phyloP scores from a whole-genome alignment of 2,113 vertebrate genomes.

The Pitta sordida region DNA sequence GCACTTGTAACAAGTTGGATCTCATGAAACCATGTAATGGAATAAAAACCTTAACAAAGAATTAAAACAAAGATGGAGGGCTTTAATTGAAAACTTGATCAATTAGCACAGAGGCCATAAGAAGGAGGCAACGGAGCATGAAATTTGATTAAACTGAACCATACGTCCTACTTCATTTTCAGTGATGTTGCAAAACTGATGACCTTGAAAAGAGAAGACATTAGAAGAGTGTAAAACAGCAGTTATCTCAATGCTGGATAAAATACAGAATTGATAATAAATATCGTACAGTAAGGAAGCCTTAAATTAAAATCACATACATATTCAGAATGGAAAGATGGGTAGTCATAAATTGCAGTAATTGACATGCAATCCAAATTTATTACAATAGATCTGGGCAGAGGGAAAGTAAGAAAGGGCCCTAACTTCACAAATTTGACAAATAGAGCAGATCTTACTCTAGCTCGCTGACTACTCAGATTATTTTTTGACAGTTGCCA shows the following conservation, averaged over 20 bases:
- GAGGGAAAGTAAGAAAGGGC: constrained; percentile 28
- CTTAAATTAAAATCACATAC: constrained; percentile 69
- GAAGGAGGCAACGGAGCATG: constrained; percentile 73
- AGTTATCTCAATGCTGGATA: constrained; percentile 39
- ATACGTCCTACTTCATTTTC: constrained; percentile 73
- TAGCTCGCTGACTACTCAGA: constrained; percentile 20
- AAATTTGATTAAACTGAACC: constrained; percentile 81
- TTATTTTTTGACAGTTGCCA: constrained; percentile 24
- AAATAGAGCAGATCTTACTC: not conserved
- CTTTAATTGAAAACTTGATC: constrained; percentile 83
- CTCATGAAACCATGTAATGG: constrained; percentile 69
- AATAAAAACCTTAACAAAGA: constrained; percentile 78
- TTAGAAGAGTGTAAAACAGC: constrained; percentile 54
- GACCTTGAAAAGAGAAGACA: constrained; percentile 74
- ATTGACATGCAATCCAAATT: constrained; percentile 72
- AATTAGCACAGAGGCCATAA: constrained; percentile 79
- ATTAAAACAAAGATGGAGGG: constrained; percentile 79
- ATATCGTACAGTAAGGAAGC: constrained; percentile 55
- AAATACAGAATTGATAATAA: constrained; percentile 59
- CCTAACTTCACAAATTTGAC: constrained; percentile 63
- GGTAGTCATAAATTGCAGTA: constrained; percentile 68
- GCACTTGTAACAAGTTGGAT: constrained; percentile 36
- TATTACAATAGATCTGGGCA: constrained; percentile 64
- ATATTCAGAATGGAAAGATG: constrained; percentile 58
- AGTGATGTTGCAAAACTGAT: constrained; percentile 56